phyloP scores from a whole-genome alignment of 2,797 vertebrate genomes.

The Falco columbarius region DNA sequence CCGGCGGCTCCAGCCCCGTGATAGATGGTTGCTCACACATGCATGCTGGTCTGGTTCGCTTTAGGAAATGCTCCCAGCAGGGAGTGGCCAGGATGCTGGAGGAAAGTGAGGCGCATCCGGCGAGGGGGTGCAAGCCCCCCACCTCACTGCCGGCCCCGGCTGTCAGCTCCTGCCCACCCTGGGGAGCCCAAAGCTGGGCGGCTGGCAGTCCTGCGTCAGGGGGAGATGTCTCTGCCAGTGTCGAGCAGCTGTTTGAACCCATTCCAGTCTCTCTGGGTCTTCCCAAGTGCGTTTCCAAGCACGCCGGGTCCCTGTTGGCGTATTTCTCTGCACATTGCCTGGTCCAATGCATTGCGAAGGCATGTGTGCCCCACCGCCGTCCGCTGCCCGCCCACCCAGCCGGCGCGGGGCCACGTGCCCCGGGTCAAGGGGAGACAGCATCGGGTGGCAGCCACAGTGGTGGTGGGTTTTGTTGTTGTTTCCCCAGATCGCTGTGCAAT shows the following conservation, averaged over 20 bases:
- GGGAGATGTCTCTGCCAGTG: neutral
- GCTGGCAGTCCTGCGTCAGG: neutral
- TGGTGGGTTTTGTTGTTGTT: conserved; percentile 61
- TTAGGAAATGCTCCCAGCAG: neutral
- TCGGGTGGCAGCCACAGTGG: fast-evolving
- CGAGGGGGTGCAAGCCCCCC: neutral
- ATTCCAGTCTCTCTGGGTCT: conserved; percentile 37
- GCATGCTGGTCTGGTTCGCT: neutral
- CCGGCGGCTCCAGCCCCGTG: neutral
- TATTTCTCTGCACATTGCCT: conserved; percentile 29
- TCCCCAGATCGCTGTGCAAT: conserved; percentile 71
- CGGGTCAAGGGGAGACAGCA: neutral
- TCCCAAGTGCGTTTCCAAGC: neutral
- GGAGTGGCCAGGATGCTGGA: neutral
- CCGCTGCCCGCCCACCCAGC: neutral
- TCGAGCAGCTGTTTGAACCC: conserved; percentile 58
- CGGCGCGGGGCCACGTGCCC: fast-evolving
- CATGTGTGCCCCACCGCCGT: neutral
- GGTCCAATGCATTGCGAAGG: conserved; percentile 31
- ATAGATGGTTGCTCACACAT: fast-evolving
- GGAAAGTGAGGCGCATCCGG: neutral
- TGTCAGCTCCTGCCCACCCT: neutral
- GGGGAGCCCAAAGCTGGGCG: neutral
- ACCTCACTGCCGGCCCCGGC: neutral
- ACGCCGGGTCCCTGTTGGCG: neutral